Percentiles rank a stretch among this genome's conserved stretches.
phyloP scores from a whole-genome alignment of 2,113 vertebrate species.

The Etheostoma spectabile region DNA sequence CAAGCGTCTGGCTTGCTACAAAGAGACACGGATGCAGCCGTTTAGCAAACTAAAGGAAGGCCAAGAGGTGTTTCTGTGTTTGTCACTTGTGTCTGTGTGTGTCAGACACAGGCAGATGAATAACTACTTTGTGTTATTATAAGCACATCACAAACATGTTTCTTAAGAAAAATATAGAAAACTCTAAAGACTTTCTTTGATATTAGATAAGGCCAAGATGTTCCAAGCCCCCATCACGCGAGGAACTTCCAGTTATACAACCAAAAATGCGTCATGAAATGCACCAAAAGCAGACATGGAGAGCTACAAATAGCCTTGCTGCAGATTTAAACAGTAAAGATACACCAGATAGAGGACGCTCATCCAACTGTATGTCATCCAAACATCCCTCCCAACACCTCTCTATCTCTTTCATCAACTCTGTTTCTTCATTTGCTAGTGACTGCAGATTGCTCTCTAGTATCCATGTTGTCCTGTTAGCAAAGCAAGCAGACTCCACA shows the following conservation, averaged over 20 bases:
- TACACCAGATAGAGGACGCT: slow-evolving; percentile 23
- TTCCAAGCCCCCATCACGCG: slow-evolving; percentile 9
- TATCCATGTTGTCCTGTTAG: slow-evolving; percentile 70
- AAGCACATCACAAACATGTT: not conserved
- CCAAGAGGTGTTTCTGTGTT: slow-evolving; percentile 49
- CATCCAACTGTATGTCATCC: slow-evolving; percentile 16
- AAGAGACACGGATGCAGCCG: slow-evolving; percentile 56
- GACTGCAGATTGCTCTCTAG: slow-evolving; percentile 52
- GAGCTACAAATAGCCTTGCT: slow-evolving; percentile 47
- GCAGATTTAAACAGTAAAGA: slow-evolving; percentile 16
- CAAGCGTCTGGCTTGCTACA: slow-evolving; percentile 56
- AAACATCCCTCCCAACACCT: slow-evolving; percentile 28
- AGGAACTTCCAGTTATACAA: slow-evolving; percentile 58
- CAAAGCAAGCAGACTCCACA: slow-evolving; percentile 66
- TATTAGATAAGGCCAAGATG: slow-evolving; percentile 25
- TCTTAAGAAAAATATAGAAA: slow-evolving; percentile 1
- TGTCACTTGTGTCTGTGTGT: not conserved
- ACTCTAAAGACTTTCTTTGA: slow-evolving; percentile 7
- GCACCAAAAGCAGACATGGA: slow-evolving; percentile 28
- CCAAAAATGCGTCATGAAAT: slow-evolving; percentile 39
- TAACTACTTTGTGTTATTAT: not conserved
- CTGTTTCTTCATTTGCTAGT: slow-evolving; percentile 46
- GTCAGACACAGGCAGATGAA: not conserved
- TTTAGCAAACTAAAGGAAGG: slow-evolving; percentile 60
- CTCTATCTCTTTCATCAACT: slow-evolving; percentile 30